Evolutionary conservation across 2,113 vertebrate species (phyloP), one percentile per base, ranked within the genome.

Genomic region (Laticauda colubrina): DNA sequence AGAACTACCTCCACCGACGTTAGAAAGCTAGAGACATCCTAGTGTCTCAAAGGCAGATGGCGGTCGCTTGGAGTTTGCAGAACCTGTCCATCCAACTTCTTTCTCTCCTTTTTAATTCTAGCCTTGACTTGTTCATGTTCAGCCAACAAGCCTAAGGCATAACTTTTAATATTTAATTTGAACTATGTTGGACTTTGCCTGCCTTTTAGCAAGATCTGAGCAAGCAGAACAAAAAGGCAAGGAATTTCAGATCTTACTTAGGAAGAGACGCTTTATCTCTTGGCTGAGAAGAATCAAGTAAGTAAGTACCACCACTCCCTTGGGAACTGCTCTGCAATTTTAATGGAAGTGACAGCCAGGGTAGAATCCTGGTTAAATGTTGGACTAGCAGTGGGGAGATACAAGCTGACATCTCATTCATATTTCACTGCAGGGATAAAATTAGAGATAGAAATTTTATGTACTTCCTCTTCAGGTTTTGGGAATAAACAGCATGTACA

Each of bases 111-210:
- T 51, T 81, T 39, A 81, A 81, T 39, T 39, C n/a, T 15, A 89
- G 57, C 12, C 4, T 24, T 20, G 6, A 18, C 2, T 34, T 2
- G 43, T 23, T 34, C 89, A 12, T 23, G 6, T 69, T 88, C n/a
- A 11, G 45, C 93, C 94, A 90, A 89, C 61, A 43, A 88, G 94
- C 64, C 88, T 92, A 94, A 95, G 24, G 94, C 29, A 54, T 94
- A 93, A 91, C 93, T 96, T 96, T 97, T 96, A 97, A 97, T 96
- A 95, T 96, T 96, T 97, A 97, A 97, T 95, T 93, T 51, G 88
- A 92, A 92, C 59, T 51, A 91, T 94, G 92, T 92, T 89, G 94
- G 96, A 97, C 97, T 97, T 97, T 97, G 96, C 87, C 95, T 88
- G 34, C 12, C 48, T 48, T 39, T 0, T 43, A 95, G 90, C 92